These are phyloP conservation scores for Melikaiella ostensackeni DNA, from an alignment of 2,888 invertebrate genomes.

Conservation along the genomic window DNA sequence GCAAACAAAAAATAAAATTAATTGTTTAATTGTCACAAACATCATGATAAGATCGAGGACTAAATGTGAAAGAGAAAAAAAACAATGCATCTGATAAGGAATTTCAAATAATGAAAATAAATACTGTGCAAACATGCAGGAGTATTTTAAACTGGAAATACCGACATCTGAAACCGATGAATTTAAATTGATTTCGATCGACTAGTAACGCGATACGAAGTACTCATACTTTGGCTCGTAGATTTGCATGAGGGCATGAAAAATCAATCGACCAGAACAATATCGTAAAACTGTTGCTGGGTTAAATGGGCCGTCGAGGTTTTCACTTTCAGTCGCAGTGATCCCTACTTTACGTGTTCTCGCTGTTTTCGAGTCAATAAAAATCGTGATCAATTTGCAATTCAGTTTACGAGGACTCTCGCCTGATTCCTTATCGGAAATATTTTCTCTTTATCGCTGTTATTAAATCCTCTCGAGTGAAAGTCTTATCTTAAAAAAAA, in stretches of 20 bases:
- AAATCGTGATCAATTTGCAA: neutral
- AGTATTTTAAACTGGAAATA: neutral
- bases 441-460: too few species aligned
- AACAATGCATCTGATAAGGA: neutral
- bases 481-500: too few species aligned
- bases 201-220: neutral
- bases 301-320: constrained; percentile 1
- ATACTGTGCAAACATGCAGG: neutral
- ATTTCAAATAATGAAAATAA: neutral
- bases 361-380: neutral
- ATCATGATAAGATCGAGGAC: neutral
- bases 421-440: neutral
- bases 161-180: neutral
- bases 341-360: neutral
- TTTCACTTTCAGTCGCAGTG: constrained; percentile 1
- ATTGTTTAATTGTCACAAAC: neutral
- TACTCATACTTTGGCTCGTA: neutral
- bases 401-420: neutral
- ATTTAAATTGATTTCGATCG: neutral
- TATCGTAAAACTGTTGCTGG: constrained; percentile 7
- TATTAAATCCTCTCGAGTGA: too few species aligned
- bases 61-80: neutral
- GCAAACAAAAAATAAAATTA: neutral
- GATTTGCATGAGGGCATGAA: constrained; percentile 10
- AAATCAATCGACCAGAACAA: constrained; percentile 22